phyloP scores from a whole-genome alignment of 2,113 vertebrate genomes.

The Pterocles burchelli region DNA sequence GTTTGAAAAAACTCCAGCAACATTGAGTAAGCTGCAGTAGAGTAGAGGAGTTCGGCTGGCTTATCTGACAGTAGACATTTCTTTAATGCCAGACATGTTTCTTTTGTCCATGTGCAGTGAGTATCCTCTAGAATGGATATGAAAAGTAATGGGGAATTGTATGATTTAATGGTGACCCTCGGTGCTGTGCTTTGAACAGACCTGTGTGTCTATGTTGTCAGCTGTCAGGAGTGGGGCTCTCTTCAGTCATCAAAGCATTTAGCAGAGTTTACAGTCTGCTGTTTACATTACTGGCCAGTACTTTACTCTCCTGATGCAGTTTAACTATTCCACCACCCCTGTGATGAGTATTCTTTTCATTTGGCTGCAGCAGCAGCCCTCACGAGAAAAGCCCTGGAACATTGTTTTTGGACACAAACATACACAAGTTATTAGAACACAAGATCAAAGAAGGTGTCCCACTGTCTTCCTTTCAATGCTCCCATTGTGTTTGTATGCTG shows the following conservation, averaged over 20 bases:
- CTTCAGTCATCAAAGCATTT: conserved; percentile 38
- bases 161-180: conserved; percentile 27
- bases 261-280: conserved; percentile 34
- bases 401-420: conserved; percentile 89
- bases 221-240: conserved; percentile 12
- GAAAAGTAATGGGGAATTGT: conserved; percentile 12
- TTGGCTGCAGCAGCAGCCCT: conserved; percentile 31
- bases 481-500: conserved; percentile 77
- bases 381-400: conserved; percentile 73
- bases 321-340: conserved; percentile 33
- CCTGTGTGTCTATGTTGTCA: neutral
- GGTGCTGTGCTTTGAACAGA: conserved; percentile 33
- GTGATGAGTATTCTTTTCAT: conserved; percentile 46
- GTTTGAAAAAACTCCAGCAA: neutral
- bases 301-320: conserved; percentile 35
- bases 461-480: conserved; percentile 79
- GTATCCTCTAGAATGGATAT: neutral
- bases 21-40: neutral
- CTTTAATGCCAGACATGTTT: neutral
- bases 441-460: conserved; percentile 81
- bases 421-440: conserved; percentile 85
- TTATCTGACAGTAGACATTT: neutral
- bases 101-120: neutral
- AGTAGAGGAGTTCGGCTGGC: neutral
- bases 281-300: conserved; percentile 26